Evolutionary conservation across 2,797 vertebrate genomes (phyloP), one percentile per base, ranked within the genome.

Genomic region (Lagodon rhomboides): DNA sequence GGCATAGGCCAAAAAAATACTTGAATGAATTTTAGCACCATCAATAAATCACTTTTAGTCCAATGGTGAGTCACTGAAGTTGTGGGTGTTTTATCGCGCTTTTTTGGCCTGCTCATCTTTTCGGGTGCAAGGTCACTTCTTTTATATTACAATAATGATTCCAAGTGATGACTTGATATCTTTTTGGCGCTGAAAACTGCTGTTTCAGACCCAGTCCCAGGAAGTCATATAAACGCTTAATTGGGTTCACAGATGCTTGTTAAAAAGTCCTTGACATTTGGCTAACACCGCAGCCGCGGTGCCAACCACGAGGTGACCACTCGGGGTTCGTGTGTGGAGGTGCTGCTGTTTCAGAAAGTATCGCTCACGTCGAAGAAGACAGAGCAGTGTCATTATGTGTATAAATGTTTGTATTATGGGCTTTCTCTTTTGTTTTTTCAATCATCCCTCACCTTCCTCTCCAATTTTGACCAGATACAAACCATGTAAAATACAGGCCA

Each of bases 201-300:
- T 82, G 80, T 56, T 81, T 87, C 81, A 73, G 83, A 68, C 51
- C 60, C 23, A 3, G 0, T 70, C 77, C 50, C 51, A 68, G 85
- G 75, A 82, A 85, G 78, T 77, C 73, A 60, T 63, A 85, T 77
- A 69, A 85, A 73, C 3, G 43, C 75, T 73, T 87, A 89, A 91
- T 84, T 90, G 79, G 81, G 84, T 86, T 88, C 78, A 82, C 66
- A 76, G 82, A 65, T 75, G 82, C 78, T 75, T 80, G 64, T 77
- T 80, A 77, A 80, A 79, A 87, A 68, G 84, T 88, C 87, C 86
- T 90, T 89, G 85, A 89, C 85, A 79, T 89, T 88, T 90, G 79
- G 80, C 58, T 65, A 68, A 85, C 67, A 49, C 5, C 22, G 8
- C 67, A 59, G 44, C 73, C 69, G 68, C 20, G 9, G 46, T 83